A percentile compares a stretch with the other conserved stretches of the same genome.
Conservation (phyloP, 2,888 invertebrate species). For the Hemicrepidius hirtus region DNA sequence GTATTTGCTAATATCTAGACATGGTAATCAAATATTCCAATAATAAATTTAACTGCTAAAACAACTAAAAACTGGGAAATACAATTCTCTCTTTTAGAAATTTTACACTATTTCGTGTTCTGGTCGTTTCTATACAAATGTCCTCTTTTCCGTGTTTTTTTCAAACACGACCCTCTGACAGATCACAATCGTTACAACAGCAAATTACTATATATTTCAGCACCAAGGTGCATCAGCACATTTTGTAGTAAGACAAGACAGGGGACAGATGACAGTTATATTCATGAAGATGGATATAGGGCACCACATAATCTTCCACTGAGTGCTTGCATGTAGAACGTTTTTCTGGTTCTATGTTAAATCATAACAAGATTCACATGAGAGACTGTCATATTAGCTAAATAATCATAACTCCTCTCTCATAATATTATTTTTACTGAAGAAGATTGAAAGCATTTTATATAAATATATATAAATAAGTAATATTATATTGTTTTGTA, state of each 20-base stretch:
- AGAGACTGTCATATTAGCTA: too few species aligned
- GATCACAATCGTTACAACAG: constrained; percentile 39
- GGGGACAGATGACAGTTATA: constrained; percentile 43
- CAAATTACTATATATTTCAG: constrained; percentile 43
- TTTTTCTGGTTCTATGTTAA: too few species aligned
- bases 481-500: too few species aligned
- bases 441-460: too few species aligned
- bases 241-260: constrained; percentile 37
- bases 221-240: constrained; percentile 41
- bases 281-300: constrained; percentile 36
- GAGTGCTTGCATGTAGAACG: background rate
- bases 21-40: too few species aligned
- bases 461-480: too few species aligned
- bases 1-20: too few species aligned
- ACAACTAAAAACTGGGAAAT: too few species aligned
- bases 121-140: background rate
- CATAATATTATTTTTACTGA: too few species aligned
- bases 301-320: background rate
- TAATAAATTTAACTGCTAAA: too few species aligned
- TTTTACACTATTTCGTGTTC: background rate
- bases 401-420: too few species aligned
- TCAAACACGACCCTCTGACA: constrained; percentile 27
- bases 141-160: background rate
- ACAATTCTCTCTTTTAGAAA: background rate
- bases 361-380: too few species aligned